These are phyloP conservation scores for Paramormyrops kingsleyae DNA, from an alignment of 2,113 vertebrate genomes.

Conservation along the genomic window DNA sequence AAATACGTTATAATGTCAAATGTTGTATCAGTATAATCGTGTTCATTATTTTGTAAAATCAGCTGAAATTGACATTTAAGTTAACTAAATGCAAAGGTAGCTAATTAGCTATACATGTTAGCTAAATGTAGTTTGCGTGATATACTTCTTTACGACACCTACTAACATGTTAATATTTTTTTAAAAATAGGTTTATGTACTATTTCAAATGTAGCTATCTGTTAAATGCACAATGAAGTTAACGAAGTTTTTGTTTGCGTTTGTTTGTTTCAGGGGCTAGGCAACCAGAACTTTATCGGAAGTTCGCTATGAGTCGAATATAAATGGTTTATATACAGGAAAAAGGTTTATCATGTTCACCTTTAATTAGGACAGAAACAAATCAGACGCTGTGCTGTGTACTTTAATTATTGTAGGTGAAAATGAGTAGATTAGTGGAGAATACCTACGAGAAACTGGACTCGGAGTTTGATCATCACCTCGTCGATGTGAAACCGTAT, in stretches of 20 bases:
- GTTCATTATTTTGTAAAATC: neutral
- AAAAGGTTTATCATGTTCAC: neutral
- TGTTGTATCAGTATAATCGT: neutral
- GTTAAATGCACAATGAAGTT: neutral
- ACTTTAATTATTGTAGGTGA: conserved; percentile 26
- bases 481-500: conserved; percentile 85
- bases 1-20: neutral
- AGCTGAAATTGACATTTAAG: neutral
- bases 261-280: neutral
- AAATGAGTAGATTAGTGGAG: conserved; percentile 67
- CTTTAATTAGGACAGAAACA: neutral
- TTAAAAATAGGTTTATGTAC: neutral
- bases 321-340: neutral
- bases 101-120: neutral
- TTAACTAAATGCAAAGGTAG: neutral
- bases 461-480: conserved; percentile 74
- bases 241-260: neutral
- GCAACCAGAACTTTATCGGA: neutral
- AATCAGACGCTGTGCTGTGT: conserved; percentile 18
- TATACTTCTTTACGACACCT: neutral
- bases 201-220: neutral
- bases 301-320: neutral
- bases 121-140: neutral
- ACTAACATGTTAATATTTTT: neutral
- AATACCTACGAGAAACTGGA: conserved; percentile 73